Conservation (phyloP, 1,140 invertebrate genomes). For the Trichonephila inaurata region DNA sequence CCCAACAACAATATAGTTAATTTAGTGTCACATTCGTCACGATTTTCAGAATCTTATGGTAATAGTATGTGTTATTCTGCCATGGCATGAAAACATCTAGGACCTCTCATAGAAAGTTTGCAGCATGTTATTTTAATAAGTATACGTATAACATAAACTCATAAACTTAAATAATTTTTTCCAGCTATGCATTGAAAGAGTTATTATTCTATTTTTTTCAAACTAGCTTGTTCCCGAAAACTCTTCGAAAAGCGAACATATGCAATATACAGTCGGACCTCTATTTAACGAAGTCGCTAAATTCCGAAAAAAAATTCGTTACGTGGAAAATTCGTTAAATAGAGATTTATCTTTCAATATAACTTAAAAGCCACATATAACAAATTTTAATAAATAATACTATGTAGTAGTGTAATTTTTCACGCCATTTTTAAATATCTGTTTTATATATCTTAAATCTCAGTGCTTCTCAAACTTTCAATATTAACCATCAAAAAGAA, state of each 20-base stretch:
- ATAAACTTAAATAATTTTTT: background rate
- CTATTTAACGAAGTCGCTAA: no score
- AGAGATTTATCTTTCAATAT: no score
- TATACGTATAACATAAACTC: background rate
- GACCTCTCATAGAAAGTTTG: background rate
- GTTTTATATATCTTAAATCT: no score
- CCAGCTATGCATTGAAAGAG: background rate
- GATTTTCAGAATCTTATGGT: slow-evolving; percentile 19
- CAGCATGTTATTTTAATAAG: background rate
- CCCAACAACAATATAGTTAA: background rate
- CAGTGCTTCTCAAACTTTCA: no score
- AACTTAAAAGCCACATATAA: no score
- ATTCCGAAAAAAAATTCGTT: no score
- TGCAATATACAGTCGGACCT: background rate
- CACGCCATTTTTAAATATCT: no score
- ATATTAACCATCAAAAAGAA: no score
- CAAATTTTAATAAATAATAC: no score
- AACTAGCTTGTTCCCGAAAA: background rate
- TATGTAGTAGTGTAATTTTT: no score
- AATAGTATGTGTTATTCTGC: slow-evolving; percentile 4
- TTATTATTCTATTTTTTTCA: background rate
- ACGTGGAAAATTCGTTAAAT: no score
- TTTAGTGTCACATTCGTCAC: background rate
- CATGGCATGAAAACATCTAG: background rate
- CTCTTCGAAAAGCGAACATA: background rate